phyloP scores from a whole-genome alignment of 2,113 vertebrate species.

The Cinclus cinclus region DNA sequence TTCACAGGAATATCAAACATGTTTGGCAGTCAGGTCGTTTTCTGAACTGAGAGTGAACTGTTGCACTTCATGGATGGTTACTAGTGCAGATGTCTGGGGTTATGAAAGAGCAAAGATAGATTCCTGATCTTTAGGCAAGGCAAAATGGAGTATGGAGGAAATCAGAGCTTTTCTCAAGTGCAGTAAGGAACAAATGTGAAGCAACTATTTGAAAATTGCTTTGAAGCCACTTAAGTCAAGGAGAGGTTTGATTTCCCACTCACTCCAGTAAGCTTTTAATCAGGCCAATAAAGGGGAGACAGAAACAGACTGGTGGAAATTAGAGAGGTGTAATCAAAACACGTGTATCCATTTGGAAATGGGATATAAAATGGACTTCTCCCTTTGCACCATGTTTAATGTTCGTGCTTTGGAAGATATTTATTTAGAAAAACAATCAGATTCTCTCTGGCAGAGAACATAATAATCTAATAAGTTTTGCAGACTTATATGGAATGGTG shows the following conservation, averaged over 20 bases:
- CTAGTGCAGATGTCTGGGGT: not conserved
- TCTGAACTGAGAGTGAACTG: not conserved
- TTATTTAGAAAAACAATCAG: not conserved
- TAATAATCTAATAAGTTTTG: not conserved
- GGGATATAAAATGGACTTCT: not conserved
- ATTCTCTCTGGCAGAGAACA: not conserved
- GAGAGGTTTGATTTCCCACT: conserved; percentile 4
- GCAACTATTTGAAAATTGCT: not conserved
- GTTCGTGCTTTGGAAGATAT: not conserved
- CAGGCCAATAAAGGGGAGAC: not conserved
- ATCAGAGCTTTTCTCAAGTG: not conserved
- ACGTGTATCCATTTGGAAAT: not conserved
- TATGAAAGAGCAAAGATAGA: not conserved
- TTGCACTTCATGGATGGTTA: not conserved
- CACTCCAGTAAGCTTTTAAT: conserved; percentile 17
- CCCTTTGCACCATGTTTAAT: not conserved
- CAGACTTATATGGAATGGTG: not conserved
- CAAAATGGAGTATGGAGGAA: not conserved
- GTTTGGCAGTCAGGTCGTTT: not conserved
- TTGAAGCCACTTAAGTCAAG: not conserved
- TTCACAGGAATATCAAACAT: not conserved
- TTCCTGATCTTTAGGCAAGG: not conserved
- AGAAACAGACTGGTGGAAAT: not conserved
- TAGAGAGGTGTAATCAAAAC: conserved; percentile 1
- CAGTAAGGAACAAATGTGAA: not conserved